phyloP scores from a whole-genome alignment of 2,888 invertebrate genomes.

The Orchestes rusci region DNA sequence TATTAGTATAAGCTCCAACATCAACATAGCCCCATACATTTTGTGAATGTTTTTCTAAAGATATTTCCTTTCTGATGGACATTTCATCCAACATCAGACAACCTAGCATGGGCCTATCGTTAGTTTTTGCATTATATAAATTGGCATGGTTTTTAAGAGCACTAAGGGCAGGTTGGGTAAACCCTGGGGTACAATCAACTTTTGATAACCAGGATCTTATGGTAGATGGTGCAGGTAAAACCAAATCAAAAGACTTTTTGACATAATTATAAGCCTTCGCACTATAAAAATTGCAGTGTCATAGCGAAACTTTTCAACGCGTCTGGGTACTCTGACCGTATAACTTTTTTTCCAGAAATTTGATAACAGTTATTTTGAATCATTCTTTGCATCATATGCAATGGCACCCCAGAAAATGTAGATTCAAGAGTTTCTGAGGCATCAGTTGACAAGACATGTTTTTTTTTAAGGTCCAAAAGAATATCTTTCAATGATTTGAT shows the following conservation, averaged over 20 bases:
- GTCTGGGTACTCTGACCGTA: neutral
- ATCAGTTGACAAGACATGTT: constrained; percentile 1
- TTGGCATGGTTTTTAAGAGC: neutral
- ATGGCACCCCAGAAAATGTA: constrained; percentile 12
- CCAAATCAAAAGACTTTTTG: constrained; percentile 10
- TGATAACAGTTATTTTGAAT: constrained; percentile 1
- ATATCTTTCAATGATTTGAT: constrained; percentile 6
- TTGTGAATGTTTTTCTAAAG: neutral
- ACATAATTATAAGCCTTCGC: constrained; percentile 18
- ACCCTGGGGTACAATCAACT: constrained; percentile 17
- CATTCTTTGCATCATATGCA: constrained; percentile 5
- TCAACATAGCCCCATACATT: constrained; percentile 13
- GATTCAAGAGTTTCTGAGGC: neutral
- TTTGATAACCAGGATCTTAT: constrained; percentile 15
- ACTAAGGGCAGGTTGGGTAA: constrained; percentile 7
- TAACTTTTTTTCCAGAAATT: neutral
- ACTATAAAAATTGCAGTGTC: constrained; percentile 13
- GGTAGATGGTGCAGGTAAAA: constrained; percentile 18
- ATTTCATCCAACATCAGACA: constrained; percentile 13
- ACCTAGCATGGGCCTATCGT: neutral
- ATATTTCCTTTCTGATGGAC: constrained; percentile 10
- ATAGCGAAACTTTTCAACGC: constrained; percentile 12
- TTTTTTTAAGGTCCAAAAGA: constrained; percentile 5
- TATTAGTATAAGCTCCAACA: constrained; percentile 1
- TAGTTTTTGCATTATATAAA: neutral